Percentiles rank a stretch among this genome's conserved stretches.
Conservation (phyloP, 1,140 invertebrate genomes). For the Nylanderia fulva region DNA sequence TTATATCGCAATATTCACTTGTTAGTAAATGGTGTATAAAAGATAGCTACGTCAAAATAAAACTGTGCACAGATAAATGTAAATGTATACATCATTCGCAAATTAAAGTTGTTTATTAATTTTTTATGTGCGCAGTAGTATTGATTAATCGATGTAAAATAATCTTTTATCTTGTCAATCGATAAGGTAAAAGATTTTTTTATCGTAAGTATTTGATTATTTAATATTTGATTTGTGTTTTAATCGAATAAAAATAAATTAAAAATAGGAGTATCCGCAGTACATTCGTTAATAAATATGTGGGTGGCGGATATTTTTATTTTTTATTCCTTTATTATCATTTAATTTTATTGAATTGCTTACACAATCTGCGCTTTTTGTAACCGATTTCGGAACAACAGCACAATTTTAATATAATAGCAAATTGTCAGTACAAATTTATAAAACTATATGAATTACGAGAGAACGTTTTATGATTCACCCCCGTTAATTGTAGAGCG, state of each 20-base stretch:
- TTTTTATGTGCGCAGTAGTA: conserved; percentile 7
- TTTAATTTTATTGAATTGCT: conserved; percentile 11
- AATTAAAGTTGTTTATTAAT: conserved; percentile 19
- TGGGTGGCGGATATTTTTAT: neutral
- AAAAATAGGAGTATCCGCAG: too few relatives aligned
- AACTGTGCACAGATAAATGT: neutral
- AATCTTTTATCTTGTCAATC: neutral
- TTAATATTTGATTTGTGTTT: too few relatives aligned
- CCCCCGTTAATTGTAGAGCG: conserved; percentile 45
- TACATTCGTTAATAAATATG: neutral
- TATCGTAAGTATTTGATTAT: neutral
- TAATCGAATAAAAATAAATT: neutral
- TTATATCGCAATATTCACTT: neutral
- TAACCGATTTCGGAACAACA: neutral
- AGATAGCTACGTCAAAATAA: conserved; percentile 2
- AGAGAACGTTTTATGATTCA: conserved; percentile 46
- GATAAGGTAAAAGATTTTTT: neutral
- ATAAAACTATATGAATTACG: conserved; percentile 49
- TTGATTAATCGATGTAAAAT: neutral
- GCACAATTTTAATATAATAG: conserved; percentile 7
- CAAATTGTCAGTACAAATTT: neutral
- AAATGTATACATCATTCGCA: conserved; percentile 19
- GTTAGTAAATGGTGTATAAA: conserved; percentile 18
- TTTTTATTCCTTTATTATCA: neutral
- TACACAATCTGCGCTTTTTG: neutral